Evolutionary conservation across 2,888 invertebrate genomes (phyloP).

Genomic region (Agrypnus murinus): DNA sequence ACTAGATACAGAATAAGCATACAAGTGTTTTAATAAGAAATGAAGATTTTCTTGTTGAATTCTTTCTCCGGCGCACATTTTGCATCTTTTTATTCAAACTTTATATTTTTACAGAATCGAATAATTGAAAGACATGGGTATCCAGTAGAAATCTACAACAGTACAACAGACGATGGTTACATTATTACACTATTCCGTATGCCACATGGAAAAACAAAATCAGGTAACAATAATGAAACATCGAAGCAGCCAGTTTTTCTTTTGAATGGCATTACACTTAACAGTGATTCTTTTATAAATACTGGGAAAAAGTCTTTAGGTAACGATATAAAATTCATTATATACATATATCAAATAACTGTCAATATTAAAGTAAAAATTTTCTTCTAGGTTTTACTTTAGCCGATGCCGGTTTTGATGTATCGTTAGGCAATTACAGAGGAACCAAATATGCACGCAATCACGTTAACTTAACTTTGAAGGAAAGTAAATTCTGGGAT

Average conservation of each 20-base stretch:
- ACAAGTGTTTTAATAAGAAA: no score
- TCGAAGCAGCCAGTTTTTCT: constrained; percentile 1
- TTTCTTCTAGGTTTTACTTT: constrained; percentile 66
- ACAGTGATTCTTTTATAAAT: background rate
- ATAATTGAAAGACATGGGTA: constrained; percentile 48
- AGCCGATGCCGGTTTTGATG: constrained; percentile 71
- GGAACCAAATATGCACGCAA: constrained; percentile 67
- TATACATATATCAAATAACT: background rate
- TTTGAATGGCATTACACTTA: background rate
- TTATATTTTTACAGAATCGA: no score
- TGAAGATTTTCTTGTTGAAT: no score
- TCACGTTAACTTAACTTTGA: constrained; percentile 61
- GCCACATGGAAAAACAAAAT: background rate
- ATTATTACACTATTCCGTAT: constrained; percentile 13
- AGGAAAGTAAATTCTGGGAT: constrained; percentile 65
- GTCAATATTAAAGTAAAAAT: background rate
- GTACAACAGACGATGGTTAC: constrained; percentile 14
- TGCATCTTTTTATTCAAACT: no score
- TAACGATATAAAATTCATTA: background rate
- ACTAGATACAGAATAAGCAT: no score
- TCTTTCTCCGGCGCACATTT: no score
- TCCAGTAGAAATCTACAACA: constrained; percentile 3
- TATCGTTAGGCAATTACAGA: constrained; percentile 74
- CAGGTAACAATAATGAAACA: no score
- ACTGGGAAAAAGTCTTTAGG: constrained; percentile 8